Percentiles rank a stretch among this genome's conserved stretches.
phyloP scores from a whole-genome alignment of 37 sponge, comb jelly and placozoan species.

The Bolinopsis microptera region DNA sequence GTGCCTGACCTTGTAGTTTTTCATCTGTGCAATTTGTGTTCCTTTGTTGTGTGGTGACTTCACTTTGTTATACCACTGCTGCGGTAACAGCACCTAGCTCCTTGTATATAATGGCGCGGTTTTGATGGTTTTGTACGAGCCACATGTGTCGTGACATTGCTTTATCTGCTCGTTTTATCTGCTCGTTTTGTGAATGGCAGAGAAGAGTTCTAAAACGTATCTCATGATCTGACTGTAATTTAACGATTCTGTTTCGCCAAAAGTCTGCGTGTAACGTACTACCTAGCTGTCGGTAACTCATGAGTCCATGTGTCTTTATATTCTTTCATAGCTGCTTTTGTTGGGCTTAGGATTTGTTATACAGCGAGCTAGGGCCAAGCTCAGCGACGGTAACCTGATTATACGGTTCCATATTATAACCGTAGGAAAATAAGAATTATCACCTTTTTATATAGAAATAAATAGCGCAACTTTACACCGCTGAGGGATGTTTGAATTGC shows the following conservation, averaged over 20 bases:
- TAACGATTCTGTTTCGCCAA: background rate
- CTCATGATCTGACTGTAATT: background rate
- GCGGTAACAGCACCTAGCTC: background rate
- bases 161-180: background rate
- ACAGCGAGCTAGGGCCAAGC: background rate
- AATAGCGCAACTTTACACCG: background rate
- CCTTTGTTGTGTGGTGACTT: background rate
- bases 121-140: background rate
- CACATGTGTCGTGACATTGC: no score
- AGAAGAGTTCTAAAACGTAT: background rate
- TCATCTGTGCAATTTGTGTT: no score
- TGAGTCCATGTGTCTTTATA: background rate
- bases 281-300: background rate
- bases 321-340: background rate
- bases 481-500: background rate
- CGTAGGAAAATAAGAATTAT: background rate
- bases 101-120: background rate
- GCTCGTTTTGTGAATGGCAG: background rate
- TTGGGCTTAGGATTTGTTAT: background rate
- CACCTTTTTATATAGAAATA: background rate
- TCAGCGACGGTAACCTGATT: background rate
- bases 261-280: background rate
- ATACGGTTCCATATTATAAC: background rate
- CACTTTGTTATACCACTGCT: background rate
- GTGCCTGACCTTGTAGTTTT: no score